These are phyloP conservation scores for Guaruba guarouba DNA, from an alignment of 2,113 vertebrate genomes.

Conservation along the genomic window DNA sequence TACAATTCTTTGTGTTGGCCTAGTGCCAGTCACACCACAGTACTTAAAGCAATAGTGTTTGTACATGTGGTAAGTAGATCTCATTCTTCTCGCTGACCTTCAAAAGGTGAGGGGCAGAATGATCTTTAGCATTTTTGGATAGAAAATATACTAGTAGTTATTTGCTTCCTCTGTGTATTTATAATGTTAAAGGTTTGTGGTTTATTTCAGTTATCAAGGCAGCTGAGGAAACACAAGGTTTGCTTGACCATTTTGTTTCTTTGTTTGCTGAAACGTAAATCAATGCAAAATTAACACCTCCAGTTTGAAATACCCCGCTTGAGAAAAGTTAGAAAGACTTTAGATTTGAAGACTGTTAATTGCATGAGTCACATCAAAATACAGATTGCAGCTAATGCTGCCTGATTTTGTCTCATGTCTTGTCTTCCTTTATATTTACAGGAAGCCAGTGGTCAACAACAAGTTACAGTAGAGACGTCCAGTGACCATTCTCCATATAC, in stretches of 20 bases:
- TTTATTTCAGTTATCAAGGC: background rate
- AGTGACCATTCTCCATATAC: conserved; percentile 93
- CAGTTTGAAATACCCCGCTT: background rate
- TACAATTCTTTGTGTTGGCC: background rate
- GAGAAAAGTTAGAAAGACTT: background rate
- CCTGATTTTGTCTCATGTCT: conserved; percentile 19
- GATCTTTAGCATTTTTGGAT: background rate
- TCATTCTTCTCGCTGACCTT: background rate
- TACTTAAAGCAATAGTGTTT: background rate
- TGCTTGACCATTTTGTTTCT: background rate
- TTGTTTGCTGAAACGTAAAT: background rate
- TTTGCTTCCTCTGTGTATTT: background rate
- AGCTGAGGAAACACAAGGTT: background rate
- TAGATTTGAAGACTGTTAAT: background rate
- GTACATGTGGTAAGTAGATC: background rate
- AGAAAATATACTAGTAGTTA: background rate
- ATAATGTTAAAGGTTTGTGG: background rate
- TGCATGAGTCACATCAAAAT: background rate
- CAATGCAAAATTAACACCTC: background rate
- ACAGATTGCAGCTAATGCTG: background rate
- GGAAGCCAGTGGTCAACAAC: conserved; percentile 92
- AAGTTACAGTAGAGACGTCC: conserved; percentile 88
- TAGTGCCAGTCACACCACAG: background rate
- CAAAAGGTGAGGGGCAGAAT: background rate
- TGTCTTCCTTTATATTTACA: conserved; percentile 69